These are phyloP conservation scores for Aphidius gifuensis DNA, from an alignment of 1,140 invertebrate genomes.

Conservation along the genomic window DNA sequence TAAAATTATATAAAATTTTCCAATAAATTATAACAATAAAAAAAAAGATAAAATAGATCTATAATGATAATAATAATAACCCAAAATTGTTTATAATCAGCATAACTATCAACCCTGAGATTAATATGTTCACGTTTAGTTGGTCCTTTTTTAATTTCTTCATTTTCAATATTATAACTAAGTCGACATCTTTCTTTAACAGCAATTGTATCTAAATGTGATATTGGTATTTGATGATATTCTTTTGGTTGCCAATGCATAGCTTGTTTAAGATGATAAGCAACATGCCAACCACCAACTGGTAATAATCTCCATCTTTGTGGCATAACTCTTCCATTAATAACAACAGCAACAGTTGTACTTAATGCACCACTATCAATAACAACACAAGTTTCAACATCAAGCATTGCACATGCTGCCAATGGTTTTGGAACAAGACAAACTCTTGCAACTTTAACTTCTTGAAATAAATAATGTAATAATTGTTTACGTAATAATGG, in stretches of 20 bases:
- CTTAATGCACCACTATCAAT: slow-evolving; percentile 55
- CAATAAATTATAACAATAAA: neutral
- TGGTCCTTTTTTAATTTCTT: slow-evolving; percentile 38
- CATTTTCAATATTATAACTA: slow-evolving; percentile 52
- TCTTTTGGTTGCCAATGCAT: slow-evolving; percentile 54
- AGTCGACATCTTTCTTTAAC: slow-evolving; percentile 55
- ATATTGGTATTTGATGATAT: slow-evolving; percentile 52
- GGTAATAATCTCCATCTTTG: slow-evolving; percentile 50
- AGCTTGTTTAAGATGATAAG: slow-evolving; percentile 54
- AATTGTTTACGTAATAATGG: slow-evolving; percentile 49
- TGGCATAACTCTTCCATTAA: slow-evolving; percentile 51
- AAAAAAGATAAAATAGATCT: neutral
- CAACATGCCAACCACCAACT: slow-evolving; percentile 55
- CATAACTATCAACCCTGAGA: slow-evolving; percentile 47
- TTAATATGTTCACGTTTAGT: slow-evolving; percentile 46
- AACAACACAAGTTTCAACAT: slow-evolving; percentile 54
- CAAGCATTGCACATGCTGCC: slow-evolving; percentile 52
- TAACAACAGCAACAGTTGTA: slow-evolving; percentile 56
- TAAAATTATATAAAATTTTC: slow-evolving; percentile 30
- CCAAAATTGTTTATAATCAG: slow-evolving; percentile 49
- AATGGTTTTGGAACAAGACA: slow-evolving; percentile 54
- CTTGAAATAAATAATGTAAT: slow-evolving; percentile 54
- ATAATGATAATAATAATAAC: slow-evolving; percentile 30
- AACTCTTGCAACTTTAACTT: slow-evolving; percentile 54
- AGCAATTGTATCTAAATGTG: slow-evolving; percentile 50